A percentile compares a stretch with the other conserved stretches of the same genome.
phyloP scores from a whole-genome alignment of 2,113 vertebrate genomes.

The Shinisaurus crocodilurus region DNA sequence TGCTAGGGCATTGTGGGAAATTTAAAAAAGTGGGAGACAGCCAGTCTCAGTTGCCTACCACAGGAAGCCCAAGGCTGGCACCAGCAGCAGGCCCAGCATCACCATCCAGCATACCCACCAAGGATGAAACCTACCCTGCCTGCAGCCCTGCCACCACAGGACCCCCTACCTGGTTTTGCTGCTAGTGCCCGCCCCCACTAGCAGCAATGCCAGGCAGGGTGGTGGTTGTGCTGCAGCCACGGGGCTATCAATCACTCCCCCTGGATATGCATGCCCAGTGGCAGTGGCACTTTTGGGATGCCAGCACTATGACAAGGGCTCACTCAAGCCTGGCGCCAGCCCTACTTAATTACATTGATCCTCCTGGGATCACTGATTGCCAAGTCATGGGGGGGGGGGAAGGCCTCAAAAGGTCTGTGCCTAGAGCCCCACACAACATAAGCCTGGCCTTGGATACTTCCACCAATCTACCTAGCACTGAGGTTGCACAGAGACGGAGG shows the following conservation, averaged over 20 bases:
- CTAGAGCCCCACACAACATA: background rate
- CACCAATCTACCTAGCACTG: background rate
- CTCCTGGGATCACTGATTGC: background rate
- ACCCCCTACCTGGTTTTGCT: background rate
- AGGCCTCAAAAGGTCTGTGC: background rate
- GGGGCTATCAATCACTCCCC: background rate
- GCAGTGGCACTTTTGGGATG: background rate
- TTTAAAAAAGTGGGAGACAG: background rate
- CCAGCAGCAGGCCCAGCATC: background rate
- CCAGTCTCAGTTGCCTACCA: background rate
- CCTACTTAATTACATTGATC: background rate
- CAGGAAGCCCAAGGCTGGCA: background rate
- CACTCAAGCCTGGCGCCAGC: background rate
- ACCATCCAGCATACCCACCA: no score
- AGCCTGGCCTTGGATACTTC: background rate
- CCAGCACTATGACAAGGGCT: background rate
- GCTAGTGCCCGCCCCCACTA: background rate
- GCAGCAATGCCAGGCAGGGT: background rate
- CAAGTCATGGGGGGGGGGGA: no score
- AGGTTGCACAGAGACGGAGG: background rate
- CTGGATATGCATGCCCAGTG: background rate
- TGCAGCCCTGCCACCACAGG: background rate
- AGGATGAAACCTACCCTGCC: no score
- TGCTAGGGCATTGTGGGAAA: background rate
- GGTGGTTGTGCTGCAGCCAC: background rate